Conservation (phyloP, 2,113 vertebrate species). For the Pseudonaja textilis region DNA sequence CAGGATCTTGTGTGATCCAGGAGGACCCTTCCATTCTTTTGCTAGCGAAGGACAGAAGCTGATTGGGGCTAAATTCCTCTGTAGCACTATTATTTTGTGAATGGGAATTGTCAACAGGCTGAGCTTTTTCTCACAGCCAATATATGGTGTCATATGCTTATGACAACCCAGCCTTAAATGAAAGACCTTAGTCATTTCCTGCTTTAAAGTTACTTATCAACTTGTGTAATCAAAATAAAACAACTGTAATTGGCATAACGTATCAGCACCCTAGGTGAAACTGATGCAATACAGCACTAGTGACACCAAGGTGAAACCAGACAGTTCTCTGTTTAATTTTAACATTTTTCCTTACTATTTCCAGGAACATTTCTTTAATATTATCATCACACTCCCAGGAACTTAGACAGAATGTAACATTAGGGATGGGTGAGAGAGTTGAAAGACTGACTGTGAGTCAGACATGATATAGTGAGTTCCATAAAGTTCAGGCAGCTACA, state of each 20-base stretch:
- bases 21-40: neutral
- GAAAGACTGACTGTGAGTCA: neutral
- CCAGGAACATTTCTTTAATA: neutral
- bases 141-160: neutral
- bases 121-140: neutral
- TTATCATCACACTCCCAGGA: neutral
- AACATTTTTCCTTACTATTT: neutral
- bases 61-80: neutral
- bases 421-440: neutral
- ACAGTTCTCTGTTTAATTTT: neutral
- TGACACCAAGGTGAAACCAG: neutral
- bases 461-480: neutral
- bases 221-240: neutral
- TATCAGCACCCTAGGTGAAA: neutral
- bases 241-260: neutral
- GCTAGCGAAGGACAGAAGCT: neutral
- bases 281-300: neutral
- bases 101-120: neutral
- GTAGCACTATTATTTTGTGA: neutral
- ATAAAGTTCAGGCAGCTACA: neutral
- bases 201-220: neutral
- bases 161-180: neutral
- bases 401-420: neutral
- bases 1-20: neutral
- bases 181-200: neutral